Conservation (phyloP, 2,797 vertebrate species). For the Meriones psammophilus region DNA sequence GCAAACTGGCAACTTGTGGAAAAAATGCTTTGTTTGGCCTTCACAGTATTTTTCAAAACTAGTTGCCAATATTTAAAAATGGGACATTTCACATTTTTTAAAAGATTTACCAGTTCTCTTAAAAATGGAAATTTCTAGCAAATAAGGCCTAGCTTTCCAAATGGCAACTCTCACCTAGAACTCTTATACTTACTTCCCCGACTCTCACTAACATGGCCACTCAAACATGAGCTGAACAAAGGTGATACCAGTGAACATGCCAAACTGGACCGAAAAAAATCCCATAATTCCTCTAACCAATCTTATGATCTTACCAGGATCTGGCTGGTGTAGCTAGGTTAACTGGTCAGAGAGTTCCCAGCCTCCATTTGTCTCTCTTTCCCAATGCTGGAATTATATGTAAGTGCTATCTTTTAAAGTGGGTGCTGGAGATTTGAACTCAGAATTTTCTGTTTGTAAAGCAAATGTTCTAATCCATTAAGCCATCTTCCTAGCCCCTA, state of each 20-base stretch:
- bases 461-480: not conserved
- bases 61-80: conserved; percentile 66
- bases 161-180: not conserved
- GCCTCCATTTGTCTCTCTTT: not conserved
- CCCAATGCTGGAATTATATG: not conserved
- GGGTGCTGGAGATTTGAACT: not conserved
- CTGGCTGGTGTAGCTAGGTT: not conserved
- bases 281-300: not conserved
- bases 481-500: not conserved
- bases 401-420: not conserved
- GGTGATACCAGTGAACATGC: not conserved
- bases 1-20: conserved; percentile 19
- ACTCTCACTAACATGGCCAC: not conserved
- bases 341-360: not conserved
- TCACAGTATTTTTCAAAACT: conserved; percentile 35
- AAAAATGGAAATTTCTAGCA: conserved; percentile 65
- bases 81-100: conserved; percentile 42
- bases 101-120: conserved; percentile 48
- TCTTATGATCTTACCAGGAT: not conserved
- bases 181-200: conserved; percentile 3
- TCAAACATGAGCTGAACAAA: not conserved
- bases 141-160: conserved; percentile 50
- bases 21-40: conserved; percentile 53
- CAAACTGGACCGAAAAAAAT: not conserved
- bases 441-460: not conserved